Evolutionary conservation across 35 echinoderm and acorn worm species (phyloP).

Genomic region (Nesometra sesokonis): DNA sequence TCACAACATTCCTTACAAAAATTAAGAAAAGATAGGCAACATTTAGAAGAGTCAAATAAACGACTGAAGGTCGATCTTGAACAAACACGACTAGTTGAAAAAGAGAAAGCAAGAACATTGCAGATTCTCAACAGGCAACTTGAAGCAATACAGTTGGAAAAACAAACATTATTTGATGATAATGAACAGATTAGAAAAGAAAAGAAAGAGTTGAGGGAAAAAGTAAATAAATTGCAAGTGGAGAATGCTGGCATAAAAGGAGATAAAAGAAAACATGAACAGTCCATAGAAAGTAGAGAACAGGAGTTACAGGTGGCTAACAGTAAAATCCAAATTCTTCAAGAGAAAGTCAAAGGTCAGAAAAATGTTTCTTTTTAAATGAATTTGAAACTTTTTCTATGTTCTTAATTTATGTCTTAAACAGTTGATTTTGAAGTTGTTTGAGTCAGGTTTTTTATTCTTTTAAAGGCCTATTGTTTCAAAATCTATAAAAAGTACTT

Average conservation of each 20-base stretch:
- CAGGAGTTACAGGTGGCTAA: background rate
- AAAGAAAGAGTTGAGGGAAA: constrained; percentile 30
- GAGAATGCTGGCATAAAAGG: constrained; percentile 1
- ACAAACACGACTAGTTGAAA: constrained; percentile 22
- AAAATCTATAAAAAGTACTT: no score
- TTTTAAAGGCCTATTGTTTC: no score
- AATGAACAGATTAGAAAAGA: constrained; percentile 15
- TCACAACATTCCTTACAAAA: constrained; percentile 24
- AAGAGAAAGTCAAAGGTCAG: constrained; percentile 11
- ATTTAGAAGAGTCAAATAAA: constrained; percentile 39
- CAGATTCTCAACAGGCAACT: constrained; percentile 20
- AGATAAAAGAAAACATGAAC: constrained; percentile 1
- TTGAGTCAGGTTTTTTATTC: no score
- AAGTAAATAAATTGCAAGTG: constrained; percentile 24
- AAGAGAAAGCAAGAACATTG: constrained; percentile 16
- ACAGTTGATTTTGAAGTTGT: no score
- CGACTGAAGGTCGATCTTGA: constrained; percentile 27
- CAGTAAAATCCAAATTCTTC: constrained; percentile 24
- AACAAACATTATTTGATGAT: constrained; percentile 14
- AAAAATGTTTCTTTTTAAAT: no score
- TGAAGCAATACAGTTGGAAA: constrained; percentile 11
- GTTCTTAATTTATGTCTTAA: no score
- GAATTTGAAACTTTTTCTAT: no score
- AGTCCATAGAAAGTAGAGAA: background rate
- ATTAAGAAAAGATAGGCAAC: constrained; percentile 9